Evolutionary conservation across 2,797 vertebrate species (phyloP), one percentile per base, ranked within the genome.

Genomic region (Chaenodraco wilsoni): DNA sequence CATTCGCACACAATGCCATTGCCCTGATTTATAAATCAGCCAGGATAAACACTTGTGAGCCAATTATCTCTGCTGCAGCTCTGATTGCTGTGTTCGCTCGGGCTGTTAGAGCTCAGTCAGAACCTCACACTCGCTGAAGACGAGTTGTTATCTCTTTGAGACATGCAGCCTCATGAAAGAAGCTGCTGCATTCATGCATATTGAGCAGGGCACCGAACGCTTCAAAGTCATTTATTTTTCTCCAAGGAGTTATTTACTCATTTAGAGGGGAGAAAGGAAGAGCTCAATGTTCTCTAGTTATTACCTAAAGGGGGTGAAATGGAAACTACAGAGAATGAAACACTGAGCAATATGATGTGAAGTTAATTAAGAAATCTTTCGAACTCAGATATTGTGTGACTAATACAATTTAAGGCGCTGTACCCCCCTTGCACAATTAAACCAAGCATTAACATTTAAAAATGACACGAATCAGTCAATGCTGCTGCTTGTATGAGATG

Each of bases 161-260:
- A 60, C 66, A 23, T 23, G 23, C 23, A 72, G 45, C 49, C 79
- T 71, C 64, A 68, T 76, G 69, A 83, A 74, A 69, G 70, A 59
- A 71, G 82, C 69, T 81, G 82, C 84, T 76, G 82, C 72, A 65
- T 77, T 76, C 72, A 69, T 82, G 74, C 84, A 88, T 83, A 83
- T 81, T 61, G 63, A 84, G 60, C n/a, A 78, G 56, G 11, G 13
- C 68, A 52, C 49, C 56, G 64, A 74, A 60, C 77, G 52, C 33
- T 74, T 85, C 72, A 75, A 75, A 84, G 81, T 68, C 21, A 27
- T 58, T 68, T 65, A 72, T 67, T 69, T 72, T 49, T 57, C 68
- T 66, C 58, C 17, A 49, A 37, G 67, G 50, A 57, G 69, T n/a
- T 76, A 40, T 65, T 73, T 56, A 67, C 63, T 60, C 37, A 58